Conservation (phyloP, 2,888 invertebrate species). For the Metalampra italica region DNA sequence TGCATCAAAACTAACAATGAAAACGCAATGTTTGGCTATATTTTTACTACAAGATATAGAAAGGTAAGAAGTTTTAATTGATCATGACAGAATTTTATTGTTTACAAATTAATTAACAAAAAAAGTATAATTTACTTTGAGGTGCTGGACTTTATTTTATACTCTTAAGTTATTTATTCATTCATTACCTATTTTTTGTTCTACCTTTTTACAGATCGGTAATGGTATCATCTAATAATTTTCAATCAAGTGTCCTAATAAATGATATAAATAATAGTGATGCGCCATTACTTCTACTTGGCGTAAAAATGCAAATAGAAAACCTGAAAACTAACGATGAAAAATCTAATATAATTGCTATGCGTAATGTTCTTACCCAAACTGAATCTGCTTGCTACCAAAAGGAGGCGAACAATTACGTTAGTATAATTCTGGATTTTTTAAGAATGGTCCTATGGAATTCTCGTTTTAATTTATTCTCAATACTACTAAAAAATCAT, state of each 20-base stretch:
- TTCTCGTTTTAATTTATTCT: neutral
- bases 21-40: constrained; percentile 23
- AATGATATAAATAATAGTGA: neutral
- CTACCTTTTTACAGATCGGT: neutral
- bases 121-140: too few relatives aligned
- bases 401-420: neutral
- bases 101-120: neutral
- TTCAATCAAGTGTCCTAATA: neutral
- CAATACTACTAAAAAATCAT: neutral
- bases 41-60: constrained; percentile 4
- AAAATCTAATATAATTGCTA: neutral
- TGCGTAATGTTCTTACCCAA: neutral
- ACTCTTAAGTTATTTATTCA: too few relatives aligned
- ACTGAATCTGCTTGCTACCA: neutral
- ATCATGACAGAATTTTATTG: neutral
- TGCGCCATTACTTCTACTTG: constrained; percentile 1
- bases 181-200: neutral
- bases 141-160: too few relatives aligned
- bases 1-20: constrained; percentile 16
- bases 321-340: neutral
- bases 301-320: constrained; percentile 2
- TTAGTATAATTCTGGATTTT: neutral
- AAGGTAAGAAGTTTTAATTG: constrained; percentile 1
- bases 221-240: neutral
- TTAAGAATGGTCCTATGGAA: neutral